Evolutionary conservation across 2,888 invertebrate genomes (phyloP), one percentile per base, ranked within the genome.

Genomic region (Pterobdella sp.): DNA sequence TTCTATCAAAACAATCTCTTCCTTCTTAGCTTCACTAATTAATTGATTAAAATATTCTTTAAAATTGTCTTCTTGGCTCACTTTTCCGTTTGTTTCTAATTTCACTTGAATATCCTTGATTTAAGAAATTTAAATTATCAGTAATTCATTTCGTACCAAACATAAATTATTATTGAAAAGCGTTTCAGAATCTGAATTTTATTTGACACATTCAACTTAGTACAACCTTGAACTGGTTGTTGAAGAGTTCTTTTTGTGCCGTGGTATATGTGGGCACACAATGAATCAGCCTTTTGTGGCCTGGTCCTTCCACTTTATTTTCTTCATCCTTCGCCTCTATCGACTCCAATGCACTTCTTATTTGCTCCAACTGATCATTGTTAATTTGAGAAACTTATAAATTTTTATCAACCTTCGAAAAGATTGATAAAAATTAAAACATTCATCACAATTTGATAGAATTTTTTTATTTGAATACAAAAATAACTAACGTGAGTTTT

Each of bases 261-360:
- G 76, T 60, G 1, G 77, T 76, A 37, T 74, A 34, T 42, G 64
- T 60, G 2, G 77, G 76, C 26, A 66, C 35, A 0, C 74, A 79
- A 72, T 82, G 80, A 63, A 79, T 78, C 22, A 81, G 75, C 4
- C 78, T 79, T 67, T 77, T 73, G 35, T 79, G 72, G 10, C 80
- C 81, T 14, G 79, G 75, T 3, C 79, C 79, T 49, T 77, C 79
- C 65, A 78, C 68, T 65, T 73, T 69, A n/a, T 65, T 63, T n/a
- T 73, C 68, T 1, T 49, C 35, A 42, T 77, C 75, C 32, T 69
- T 26, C 26, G 75, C 35, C 68, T 35, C 18, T 18, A 56, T 18
- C 31, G 22, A 18, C 10, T 36, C 63, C 63, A 69, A 29, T 32
- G 36, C 31, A 29, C 36, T 36, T 18, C 29, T 35, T 26, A 69